Evolutionary conservation across 2,113 vertebrate species (phyloP).

Genomic region (Nothobranchius furzeri): DNA sequence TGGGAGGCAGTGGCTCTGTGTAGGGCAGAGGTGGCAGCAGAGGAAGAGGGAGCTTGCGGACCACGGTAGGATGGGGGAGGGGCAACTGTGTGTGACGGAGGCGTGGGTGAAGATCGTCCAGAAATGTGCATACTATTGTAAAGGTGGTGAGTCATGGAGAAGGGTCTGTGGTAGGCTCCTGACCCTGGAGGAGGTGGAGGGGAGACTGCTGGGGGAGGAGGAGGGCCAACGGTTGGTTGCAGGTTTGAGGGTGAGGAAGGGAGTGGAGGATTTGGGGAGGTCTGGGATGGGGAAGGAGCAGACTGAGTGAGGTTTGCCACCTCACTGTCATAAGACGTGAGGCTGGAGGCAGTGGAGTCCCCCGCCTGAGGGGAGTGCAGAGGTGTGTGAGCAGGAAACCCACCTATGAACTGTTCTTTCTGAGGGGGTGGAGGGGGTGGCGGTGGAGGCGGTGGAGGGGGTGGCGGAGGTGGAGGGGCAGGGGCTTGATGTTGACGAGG

Average conservation of each 20-base stretch:
- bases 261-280: conserved; percentile 69
- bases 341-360: conserved; percentile 90
- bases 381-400: conserved; percentile 69
- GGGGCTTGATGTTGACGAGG: conserved; percentile 63
- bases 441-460: conserved; percentile 55
- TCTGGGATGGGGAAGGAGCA: conserved; percentile 73
- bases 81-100: conserved; percentile 62
- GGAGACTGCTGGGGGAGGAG: conserved; percentile 74
- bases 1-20: conserved; percentile 61
- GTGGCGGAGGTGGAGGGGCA: conserved; percentile 43
- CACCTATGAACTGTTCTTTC: conserved; percentile 67
- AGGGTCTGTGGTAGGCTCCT: conserved; percentile 79
- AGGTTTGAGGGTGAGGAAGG: conserved; percentile 69
- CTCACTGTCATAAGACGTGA: conserved; percentile 92
- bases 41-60: conserved; percentile 38
- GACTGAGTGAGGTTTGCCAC: conserved; percentile 90
- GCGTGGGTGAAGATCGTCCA: conserved; percentile 76
- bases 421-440: conserved; percentile 65
- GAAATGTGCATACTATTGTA: conserved; percentile 72
- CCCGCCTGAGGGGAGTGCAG: conserved; percentile 81
- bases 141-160: conserved; percentile 79
- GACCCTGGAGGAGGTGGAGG: conserved; percentile 77
- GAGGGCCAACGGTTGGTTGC: conserved; percentile 72
- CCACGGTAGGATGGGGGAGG: conserved; percentile 74
- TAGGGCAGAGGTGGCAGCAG: conserved; percentile 56